Percentiles rank a stretch among this genome's conserved stretches.
Evolutionary conservation across 2,888 invertebrate genomes (phyloP).

Genomic region (Andrena marginata): DNA sequence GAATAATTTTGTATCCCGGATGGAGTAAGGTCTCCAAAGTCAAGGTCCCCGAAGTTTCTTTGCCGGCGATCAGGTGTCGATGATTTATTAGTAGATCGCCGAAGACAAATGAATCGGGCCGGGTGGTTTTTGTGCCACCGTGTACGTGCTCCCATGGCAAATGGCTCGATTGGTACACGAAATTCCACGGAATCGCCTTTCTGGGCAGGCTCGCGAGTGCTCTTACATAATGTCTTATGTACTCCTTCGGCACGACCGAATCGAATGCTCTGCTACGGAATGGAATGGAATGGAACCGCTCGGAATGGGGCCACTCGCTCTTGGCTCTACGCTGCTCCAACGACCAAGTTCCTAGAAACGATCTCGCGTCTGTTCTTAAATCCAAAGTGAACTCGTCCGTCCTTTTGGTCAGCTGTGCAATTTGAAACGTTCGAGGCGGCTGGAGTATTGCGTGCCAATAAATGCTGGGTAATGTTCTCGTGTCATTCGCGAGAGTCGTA

Average conservation of each 20-base stretch:
- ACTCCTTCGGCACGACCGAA: slow-evolving; percentile 53
- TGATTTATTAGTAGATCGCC: background rate
- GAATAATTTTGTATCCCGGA: too few relatives aligned
- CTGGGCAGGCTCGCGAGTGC: slow-evolving; percentile 36
- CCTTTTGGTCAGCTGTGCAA: slow-evolving; percentile 26
- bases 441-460: background rate
- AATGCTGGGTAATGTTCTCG: slow-evolving; percentile 17
- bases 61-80: background rate
- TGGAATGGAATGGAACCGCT: slow-evolving; percentile 65
- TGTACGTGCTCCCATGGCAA: slow-evolving; percentile 25
- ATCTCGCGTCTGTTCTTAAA: slow-evolving; percentile 22
- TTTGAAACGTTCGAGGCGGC: slow-evolving; percentile 13
- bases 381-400: slow-evolving; percentile 15
- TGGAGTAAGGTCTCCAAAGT: background rate
- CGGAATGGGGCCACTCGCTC: slow-evolving; percentile 70
- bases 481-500: slow-evolving; percentile 20
- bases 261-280: slow-evolving; percentile 65
- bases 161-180: slow-evolving; percentile 47
- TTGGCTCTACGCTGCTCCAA: slow-evolving; percentile 44
- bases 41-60: background rate
- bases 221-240: slow-evolving; percentile 60
- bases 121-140: slow-evolving; percentile 11
- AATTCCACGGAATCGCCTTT: slow-evolving; percentile 53
- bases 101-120: slow-evolving; percentile 33
- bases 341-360: slow-evolving; percentile 30